Percentiles rank a stretch among this genome's conserved stretches.
Conservation (phyloP, 2,888 invertebrate genomes). For the Nebria brevicollis region DNA sequence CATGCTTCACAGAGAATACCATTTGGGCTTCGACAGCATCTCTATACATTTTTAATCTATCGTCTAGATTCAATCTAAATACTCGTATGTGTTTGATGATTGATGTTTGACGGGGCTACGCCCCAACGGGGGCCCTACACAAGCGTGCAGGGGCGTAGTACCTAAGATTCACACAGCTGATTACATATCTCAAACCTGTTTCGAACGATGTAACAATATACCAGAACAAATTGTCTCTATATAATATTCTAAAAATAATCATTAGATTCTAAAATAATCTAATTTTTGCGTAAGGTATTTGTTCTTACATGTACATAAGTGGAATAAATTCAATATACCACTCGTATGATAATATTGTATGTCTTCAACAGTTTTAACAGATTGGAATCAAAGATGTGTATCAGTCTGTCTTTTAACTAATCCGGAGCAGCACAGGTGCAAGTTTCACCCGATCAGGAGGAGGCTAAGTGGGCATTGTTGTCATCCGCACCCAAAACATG, state of each 20-base stretch:
- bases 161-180: not conserved
- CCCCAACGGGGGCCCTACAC: not conserved
- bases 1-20: too few species aligned
- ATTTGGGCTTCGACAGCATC: too few species aligned
- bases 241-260: too few species aligned
- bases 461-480: conserved; percentile 19
- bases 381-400: too few species aligned
- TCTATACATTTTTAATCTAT: not conserved
- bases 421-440: conserved; percentile 13
- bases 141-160: not conserved
- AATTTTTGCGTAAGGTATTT: too few species aligned
- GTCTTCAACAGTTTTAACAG: too few species aligned
- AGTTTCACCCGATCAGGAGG: not conserved
- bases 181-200: not conserved
- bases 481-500: conserved; percentile 15
- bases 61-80: not conserved
- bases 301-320: too few species aligned
- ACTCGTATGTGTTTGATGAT: not conserved
- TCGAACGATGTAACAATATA: not conserved
- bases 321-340: too few species aligned
- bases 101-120: not conserved
- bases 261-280: too few species aligned
- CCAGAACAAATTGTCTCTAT: too few species aligned
- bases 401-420: not conserved
- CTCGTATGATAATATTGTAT: too few species aligned